Base-by-base conservation (phyloP, 2,888 invertebrate genomes). In the Microctonus brassicae region DNA sequence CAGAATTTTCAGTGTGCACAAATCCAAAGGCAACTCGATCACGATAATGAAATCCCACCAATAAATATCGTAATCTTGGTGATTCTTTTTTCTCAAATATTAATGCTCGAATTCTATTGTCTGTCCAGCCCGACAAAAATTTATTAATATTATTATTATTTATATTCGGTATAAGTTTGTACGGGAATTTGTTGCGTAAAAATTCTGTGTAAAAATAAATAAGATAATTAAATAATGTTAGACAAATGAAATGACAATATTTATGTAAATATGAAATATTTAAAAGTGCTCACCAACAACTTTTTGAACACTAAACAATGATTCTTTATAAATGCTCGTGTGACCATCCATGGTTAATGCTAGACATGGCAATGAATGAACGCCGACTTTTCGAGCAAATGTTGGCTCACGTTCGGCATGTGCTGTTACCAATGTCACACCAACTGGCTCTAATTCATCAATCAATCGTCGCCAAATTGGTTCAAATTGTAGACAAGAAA, bases 71-170 rank as follows among this genome's bases (percentile, higher is more conserved):
- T 69, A 98, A 90, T 65, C 97, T 91, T 68, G 95, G 92, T 11
- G 92, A 91, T 75, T 90, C 91, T 72, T 92, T 90, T 73, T 94
- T 94, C 83, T 96, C 94, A 88, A 97, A 95, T 81, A 98, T 93
- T 69, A 98, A 89, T 34, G 95, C 97, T 76, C 97, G 91, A 53
- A 98, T 96, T 86, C 93, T 91, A 88, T 98, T 98, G 88, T 98
- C 98, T 73, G 92, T 91, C 94, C 97, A 98, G 67, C 97, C 96
- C 58, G 91, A 91, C 34, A 98, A 90, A 86, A 97, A 98, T 7
- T 89, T 89, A 62, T 95, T 93, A 42, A 94, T 89, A 82, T 93
- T 94, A 34, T 90, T 89, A 80, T 94, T 94, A 69, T 91, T 91
- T n/a, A 97, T 88, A 53, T 88, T 89, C 69, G 91, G 90, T 67